These are phyloP conservation scores for Phrynocephalus vlangalii DNA, from an alignment of 2,797 vertebrate species.

Conservation along the genomic window DNA sequence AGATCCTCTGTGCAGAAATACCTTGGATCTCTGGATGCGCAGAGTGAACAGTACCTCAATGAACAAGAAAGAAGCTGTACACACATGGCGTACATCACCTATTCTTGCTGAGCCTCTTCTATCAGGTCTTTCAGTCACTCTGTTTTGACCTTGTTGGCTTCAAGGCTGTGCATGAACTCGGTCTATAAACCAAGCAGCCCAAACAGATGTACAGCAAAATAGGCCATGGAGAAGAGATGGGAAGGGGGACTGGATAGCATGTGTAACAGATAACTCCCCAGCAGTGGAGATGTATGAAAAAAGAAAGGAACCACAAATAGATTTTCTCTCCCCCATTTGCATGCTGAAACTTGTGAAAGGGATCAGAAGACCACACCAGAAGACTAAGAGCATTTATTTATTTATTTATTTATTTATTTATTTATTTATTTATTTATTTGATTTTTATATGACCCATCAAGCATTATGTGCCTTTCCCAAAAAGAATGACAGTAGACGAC, in stretches of 20 bases:
- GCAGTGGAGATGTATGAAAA: background rate
- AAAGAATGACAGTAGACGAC: too few relatives aligned
- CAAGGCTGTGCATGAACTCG: background rate
- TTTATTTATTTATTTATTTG: too few relatives aligned
- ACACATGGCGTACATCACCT: too few relatives aligned
- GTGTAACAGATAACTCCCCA: background rate
- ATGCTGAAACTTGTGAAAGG: background rate
- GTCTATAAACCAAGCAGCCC: background rate
- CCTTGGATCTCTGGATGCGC: too few relatives aligned
- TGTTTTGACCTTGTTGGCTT: background rate
- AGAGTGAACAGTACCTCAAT: too few relatives aligned
- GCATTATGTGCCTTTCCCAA: too few relatives aligned
- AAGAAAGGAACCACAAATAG: background rate
- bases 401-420: too few relatives aligned
- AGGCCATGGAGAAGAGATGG: background rate
- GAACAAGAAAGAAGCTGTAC: too few relatives aligned
- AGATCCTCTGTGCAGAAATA: too few relatives aligned
- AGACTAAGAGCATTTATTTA: background rate
- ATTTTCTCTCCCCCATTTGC: background rate
- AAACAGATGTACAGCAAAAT: background rate
- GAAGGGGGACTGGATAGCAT: background rate
- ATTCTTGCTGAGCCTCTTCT: too few relatives aligned
- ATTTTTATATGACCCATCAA: too few relatives aligned
- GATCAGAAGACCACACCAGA: background rate
- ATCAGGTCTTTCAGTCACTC: too few relatives aligned